These are phyloP conservation scores for Temnothorax nylanderi DNA, from an alignment of 1,140 invertebrate genomes.

Conservation along the genomic window DNA sequence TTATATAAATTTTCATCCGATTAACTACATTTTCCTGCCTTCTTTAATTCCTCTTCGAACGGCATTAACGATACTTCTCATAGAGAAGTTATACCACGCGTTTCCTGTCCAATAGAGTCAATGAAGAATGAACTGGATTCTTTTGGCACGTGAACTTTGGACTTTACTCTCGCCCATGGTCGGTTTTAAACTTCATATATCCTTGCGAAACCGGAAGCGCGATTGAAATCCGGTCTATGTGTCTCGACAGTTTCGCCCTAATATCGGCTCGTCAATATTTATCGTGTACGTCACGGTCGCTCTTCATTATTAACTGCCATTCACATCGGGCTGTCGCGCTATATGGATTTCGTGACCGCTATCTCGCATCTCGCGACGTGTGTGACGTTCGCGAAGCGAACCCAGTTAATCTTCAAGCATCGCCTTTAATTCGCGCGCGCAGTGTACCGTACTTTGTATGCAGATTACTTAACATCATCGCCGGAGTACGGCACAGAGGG, in stretches of 20 bases:
- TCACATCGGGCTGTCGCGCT: background rate
- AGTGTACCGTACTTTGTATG: slow-evolving; percentile 5
- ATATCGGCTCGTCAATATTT: slow-evolving; percentile 54
- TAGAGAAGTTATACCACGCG: background rate
- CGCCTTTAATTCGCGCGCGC: slow-evolving; percentile 37
- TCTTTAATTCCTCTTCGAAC: background rate
- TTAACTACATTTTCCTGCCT: background rate
- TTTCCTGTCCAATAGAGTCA: background rate
- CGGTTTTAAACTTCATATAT: background rate
- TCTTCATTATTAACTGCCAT: slow-evolving; percentile 43
- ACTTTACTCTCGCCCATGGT: too few relatives aligned
- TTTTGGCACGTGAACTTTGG: background rate
- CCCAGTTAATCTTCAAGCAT: slow-evolving; percentile 53
- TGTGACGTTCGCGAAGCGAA: background rate
- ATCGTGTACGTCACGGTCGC: slow-evolving; percentile 16
- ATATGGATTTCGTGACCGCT: background rate
- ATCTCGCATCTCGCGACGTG: background rate
- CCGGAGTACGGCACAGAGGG: slow-evolving; percentile 16
- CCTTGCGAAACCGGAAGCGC: background rate
- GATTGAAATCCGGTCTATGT: slow-evolving; percentile 6
- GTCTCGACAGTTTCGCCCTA: slow-evolving; percentile 23
- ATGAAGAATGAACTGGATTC: too few relatives aligned
- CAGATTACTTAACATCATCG: slow-evolving; percentile 48
- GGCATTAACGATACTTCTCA: background rate
- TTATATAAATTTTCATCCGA: slow-evolving; percentile 13